phyloP scores from a whole-genome alignment of 2,113 vertebrate genomes.

The Orycteropus afer region DNA sequence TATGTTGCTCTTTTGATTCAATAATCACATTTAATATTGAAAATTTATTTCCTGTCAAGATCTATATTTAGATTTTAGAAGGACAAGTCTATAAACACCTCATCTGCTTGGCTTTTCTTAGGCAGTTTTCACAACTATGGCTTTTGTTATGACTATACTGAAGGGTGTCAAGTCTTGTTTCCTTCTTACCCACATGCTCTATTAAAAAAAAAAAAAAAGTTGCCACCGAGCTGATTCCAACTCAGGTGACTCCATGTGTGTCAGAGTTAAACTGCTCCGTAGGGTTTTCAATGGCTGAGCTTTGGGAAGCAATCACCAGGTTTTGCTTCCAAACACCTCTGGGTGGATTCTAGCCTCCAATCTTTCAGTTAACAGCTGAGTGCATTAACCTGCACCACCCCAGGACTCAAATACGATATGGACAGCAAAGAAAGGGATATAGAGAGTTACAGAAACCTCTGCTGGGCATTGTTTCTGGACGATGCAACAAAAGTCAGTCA shows the following conservation, averaged over 20 bases:
- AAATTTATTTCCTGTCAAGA: not conserved
- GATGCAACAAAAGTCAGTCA: not conserved
- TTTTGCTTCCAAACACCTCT: not conserved
- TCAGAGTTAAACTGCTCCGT: not conserved
- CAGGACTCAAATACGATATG: not conserved
- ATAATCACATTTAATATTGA: not conserved
- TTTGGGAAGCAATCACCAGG: too few relatives aligned
- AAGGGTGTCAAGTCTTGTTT: not conserved
- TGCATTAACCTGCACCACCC: not conserved
- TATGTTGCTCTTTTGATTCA: not conserved
- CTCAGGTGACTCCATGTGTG: not conserved
- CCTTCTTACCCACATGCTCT: not conserved
- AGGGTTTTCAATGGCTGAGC: not conserved
- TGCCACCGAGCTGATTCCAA: not conserved
- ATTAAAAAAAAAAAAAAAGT: not conserved
- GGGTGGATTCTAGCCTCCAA: too few relatives aligned
- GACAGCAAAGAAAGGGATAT: not conserved
- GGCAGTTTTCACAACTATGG: not conserved
- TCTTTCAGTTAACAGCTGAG: not conserved
- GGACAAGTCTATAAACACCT: not conserved
- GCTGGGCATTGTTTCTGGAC: not conserved
- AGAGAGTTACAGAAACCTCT: not conserved
- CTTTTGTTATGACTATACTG: not conserved
- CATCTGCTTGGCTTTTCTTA: not conserved
- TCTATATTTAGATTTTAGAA: slow-evolving; percentile 5